phyloP scores from a whole-genome alignment of 2,888 invertebrate species.

The Dasypogon diadema region DNA sequence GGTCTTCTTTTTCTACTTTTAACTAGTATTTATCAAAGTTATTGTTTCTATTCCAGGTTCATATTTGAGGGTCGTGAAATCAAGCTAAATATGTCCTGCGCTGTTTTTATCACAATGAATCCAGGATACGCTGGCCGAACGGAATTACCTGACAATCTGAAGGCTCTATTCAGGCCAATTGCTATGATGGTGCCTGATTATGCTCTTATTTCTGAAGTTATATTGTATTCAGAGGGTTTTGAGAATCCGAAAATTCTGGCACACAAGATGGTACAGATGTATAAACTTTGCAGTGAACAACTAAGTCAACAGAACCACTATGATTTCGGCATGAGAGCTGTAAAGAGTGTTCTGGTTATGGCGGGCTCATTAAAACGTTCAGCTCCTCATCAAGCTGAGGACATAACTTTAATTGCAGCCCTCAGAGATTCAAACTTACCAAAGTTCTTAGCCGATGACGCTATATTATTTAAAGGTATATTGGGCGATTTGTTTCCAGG shows the following conservation, averaged over 20 bases:
- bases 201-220: slow-evolving; percentile 87
- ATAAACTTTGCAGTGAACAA: slow-evolving; percentile 91
- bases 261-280: slow-evolving; percentile 93
- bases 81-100: slow-evolving; percentile 82
- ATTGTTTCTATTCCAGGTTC: slow-evolving; percentile 71
- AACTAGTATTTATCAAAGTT: too few relatives aligned
- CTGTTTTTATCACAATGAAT: slow-evolving; percentile 93
- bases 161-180: slow-evolving; percentile 87
- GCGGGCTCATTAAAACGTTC: slow-evolving; percentile 89
- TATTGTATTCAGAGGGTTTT: slow-evolving; percentile 93
- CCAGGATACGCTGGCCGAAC: slow-evolving; percentile 92
- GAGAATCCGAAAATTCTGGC: slow-evolving; percentile 89
- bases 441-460: slow-evolving; percentile 89
- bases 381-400: slow-evolving; percentile 86
- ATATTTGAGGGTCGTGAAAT: slow-evolving; percentile 93
- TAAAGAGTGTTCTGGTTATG: slow-evolving; percentile 93
- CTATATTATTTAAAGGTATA: slow-evolving; percentile 86
- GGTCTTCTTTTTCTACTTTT: slow-evolving; percentile 58
- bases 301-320: slow-evolving; percentile 93
- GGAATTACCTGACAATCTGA: slow-evolving; percentile 89
- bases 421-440: slow-evolving; percentile 90
- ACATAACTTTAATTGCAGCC: slow-evolving; percentile 86
- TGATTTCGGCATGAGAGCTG: slow-evolving; percentile 94
- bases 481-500: slow-evolving; percentile 92
- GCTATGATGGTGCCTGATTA: slow-evolving; percentile 96